Evolutionary conservation across 2,113 vertebrate species (phyloP).

Genomic region (Solea senegalensis): DNA sequence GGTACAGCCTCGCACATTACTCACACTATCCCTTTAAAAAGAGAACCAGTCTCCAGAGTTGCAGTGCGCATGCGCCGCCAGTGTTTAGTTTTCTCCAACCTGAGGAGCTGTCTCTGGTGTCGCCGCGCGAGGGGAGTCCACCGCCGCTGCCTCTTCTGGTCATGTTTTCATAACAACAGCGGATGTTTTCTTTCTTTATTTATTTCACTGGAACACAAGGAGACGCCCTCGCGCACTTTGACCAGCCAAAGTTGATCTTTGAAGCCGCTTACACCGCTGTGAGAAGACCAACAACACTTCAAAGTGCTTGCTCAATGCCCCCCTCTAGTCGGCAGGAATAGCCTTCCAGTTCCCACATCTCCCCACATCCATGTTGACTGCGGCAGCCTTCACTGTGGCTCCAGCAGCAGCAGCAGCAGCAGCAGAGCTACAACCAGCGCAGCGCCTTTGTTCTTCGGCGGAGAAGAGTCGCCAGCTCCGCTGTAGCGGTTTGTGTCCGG

Average conservation of each 20-base stretch:
- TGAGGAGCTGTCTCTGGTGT: constrained; percentile 63
- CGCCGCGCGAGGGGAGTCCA: constrained; percentile 50
- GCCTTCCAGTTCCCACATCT: constrained; percentile 50
- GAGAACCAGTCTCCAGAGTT: neutral
- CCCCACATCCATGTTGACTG: constrained; percentile 71
- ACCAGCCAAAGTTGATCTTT: neutral
- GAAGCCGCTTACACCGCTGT: neutral
- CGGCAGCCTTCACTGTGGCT: constrained; percentile 37
- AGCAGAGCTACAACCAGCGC: constrained; percentile 19
- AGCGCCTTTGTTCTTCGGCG: constrained; percentile 42
- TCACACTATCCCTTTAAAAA: constrained; percentile 76
- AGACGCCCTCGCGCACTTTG: neutral
- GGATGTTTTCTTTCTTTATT: neutral
- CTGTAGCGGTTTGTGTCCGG: constrained; percentile 17
- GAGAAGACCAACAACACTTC: constrained; percentile 33
- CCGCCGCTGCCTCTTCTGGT: constrained; percentile 28
- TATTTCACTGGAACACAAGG: constrained; percentile 4
- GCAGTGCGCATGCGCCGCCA: constrained; percentile 66
- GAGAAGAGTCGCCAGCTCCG: constrained; percentile 6
- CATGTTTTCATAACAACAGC: constrained; percentile 35
- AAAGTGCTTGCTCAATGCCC: constrained; percentile 47
- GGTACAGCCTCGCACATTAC: neutral
- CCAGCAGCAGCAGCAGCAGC: constrained; percentile 29
- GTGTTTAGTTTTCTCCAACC: constrained; percentile 77
- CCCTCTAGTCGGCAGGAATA: constrained; percentile 43